These are phyloP conservation scores for Ammodytes dubius DNA, from an alignment of 2,113 vertebrate species.

Conservation along the genomic window DNA sequence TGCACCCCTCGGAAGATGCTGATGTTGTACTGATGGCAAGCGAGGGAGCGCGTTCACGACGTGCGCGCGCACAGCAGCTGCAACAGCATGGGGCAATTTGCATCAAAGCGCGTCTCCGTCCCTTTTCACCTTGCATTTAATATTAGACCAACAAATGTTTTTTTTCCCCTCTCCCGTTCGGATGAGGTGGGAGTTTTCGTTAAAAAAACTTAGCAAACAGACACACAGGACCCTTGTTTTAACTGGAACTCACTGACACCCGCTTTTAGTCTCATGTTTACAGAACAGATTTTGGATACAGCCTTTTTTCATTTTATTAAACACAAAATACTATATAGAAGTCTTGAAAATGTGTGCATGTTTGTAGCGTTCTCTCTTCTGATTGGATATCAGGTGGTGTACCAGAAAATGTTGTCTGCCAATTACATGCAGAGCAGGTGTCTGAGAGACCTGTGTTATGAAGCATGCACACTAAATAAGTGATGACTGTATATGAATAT, in stretches of 20 bases:
- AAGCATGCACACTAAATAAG: too few species aligned
- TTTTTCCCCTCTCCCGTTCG: not conserved
- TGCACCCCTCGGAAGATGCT: slow-evolving; percentile 76
- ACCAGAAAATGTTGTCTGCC: too few species aligned
- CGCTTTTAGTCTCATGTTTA: too few species aligned
- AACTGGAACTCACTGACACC: not conserved
- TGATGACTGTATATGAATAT: too few species aligned
- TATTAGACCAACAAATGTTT: not conserved
- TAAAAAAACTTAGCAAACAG: not conserved
- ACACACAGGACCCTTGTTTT: not conserved
- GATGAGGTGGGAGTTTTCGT: not conserved
- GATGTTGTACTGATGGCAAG: slow-evolving; percentile 80
- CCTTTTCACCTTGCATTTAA: slow-evolving; percentile 37
- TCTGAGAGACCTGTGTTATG: too few species aligned
- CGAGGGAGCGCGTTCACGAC: slow-evolving; percentile 61
- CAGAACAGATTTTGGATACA: too few species aligned
- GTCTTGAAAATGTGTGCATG: too few species aligned
- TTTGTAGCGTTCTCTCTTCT: too few species aligned
- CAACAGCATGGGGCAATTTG: slow-evolving; percentile 27
- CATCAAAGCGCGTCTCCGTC: slow-evolving; percentile 35
- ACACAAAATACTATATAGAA: too few species aligned
- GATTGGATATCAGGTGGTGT: too few species aligned
- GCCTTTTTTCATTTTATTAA: too few species aligned
- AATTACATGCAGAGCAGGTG: too few species aligned
- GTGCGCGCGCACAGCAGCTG: slow-evolving; percentile 39